Base-by-base conservation (phyloP, 1,140 invertebrate species). In the Lepidurus couesii region DNA sequence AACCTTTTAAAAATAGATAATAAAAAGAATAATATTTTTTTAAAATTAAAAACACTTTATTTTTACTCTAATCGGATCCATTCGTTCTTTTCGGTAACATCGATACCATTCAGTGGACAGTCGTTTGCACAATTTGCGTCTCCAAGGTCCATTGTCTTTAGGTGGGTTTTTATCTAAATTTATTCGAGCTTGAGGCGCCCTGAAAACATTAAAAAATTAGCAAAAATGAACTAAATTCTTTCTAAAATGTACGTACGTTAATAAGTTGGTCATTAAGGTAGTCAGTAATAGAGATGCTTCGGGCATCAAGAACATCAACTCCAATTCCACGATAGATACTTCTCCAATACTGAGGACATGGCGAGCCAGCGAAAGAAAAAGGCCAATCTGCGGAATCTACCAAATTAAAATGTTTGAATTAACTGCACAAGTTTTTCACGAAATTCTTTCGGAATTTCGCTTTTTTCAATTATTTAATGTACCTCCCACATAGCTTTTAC, bases 291-390 rank as follows among this genome's bases (percentile, higher is more conserved):
- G 86, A 0, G 88, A 89, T 74, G 88, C 87, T 80, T 86, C 84
- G 21, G 89, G 87, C 82, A 90, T 87, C n/a, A 88, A 81, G 11
- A 90, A 83, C 84, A 89, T 88, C 44, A 89, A 85, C 83, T 90
- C 89, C 45, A 90, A 83, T 81, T 90, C 89, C 79, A 88, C 90
- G 83, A 89, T 87, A 0, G 88, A 85, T 26, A 90, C 85, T 73
- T 83, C 83, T n/a, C 83, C 83, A 74, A 87, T 83, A 80, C 84
- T 86, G 76, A 86, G 86, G 24, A 84, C 85, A 78, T 87, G 85
- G 81, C 87, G 87, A 65, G 87, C 86, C 75, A 90, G 82, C 80
- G 87, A 86, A 16, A 90, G 83, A 82, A 90, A 90, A 77, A 89
- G 86, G 24, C 87, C 89, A 80, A 90, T 88, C 82, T 89, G 85